Conservation (phyloP, 2,113 vertebrate species). For the Pseudonaja textilis region DNA sequence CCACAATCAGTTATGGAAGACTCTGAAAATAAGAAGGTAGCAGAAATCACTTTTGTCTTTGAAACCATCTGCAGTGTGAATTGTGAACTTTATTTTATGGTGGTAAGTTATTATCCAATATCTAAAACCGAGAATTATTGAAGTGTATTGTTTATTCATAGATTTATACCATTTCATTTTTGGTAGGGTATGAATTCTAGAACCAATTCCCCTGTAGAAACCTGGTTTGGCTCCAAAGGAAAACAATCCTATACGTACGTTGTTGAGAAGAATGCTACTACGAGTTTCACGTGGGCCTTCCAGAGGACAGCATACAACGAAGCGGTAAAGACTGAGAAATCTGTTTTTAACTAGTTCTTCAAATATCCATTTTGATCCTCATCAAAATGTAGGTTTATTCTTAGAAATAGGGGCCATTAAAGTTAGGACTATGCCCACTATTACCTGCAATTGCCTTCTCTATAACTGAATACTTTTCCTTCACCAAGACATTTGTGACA, state of each 20-base stretch:
- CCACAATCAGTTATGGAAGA: slow-evolving; percentile 71
- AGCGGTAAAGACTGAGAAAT: slow-evolving; percentile 66
- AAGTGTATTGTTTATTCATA: background rate
- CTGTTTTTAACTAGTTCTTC: background rate
- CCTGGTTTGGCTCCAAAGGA: slow-evolving; percentile 79
- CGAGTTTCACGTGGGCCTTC: slow-evolving; percentile 92
- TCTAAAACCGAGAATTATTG: background rate
- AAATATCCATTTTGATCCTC: no score
- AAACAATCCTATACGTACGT: slow-evolving; percentile 91
- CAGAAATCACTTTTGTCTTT: slow-evolving; percentile 89
- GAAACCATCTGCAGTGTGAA: slow-evolving; percentile 83
- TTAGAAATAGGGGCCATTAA: background rate
- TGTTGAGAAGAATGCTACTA: slow-evolving; percentile 79
- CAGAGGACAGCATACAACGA: slow-evolving; percentile 73
- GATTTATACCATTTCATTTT: background rate
- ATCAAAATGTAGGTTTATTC: background rate
- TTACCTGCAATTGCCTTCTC: background rate
- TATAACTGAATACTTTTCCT: background rate
- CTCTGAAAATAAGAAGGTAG: slow-evolving; percentile 76
- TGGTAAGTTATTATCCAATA: slow-evolving; percentile 69
- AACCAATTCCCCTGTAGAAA: slow-evolving; percentile 80
- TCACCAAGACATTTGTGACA: rapidly evolving
- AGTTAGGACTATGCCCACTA: background rate
- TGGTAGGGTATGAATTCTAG: slow-evolving; percentile 80
- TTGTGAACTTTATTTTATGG: slow-evolving; percentile 87